Percentiles rank a stretch among this genome's conserved stretches.
phyloP scores from a whole-genome alignment of 1,140 invertebrate genomes.

The Asobara japonica region DNA sequence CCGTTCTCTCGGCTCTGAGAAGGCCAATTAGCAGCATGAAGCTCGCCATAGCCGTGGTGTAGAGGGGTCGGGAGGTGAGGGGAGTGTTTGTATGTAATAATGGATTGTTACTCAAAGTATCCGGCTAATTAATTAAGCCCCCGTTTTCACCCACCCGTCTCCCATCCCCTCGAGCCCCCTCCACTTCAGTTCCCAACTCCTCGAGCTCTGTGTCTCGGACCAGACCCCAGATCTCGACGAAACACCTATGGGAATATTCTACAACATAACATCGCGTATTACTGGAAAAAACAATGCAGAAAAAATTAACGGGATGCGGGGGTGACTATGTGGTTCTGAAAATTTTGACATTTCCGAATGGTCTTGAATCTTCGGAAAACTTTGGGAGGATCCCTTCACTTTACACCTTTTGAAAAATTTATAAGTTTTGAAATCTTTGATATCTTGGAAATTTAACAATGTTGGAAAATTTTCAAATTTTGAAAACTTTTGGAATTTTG shows the following conservation, averaged over 20 bases:
- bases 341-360: no score
- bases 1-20: slow-evolving; percentile 59
- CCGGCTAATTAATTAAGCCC: slow-evolving; percentile 68
- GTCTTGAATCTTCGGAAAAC: no score
- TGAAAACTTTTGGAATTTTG: not conserved
- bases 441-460: not conserved
- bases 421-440: not conserved
- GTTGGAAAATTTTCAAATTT: not conserved
- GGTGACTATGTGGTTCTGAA: no score
- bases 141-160: slow-evolving; percentile 34
- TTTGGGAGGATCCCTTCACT: no score
- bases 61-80: slow-evolving; percentile 40
- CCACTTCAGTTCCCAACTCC: slow-evolving; percentile 9
- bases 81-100: slow-evolving; percentile 67
- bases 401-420: slow-evolving; percentile 11
- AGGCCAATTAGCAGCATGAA: slow-evolving; percentile 68
- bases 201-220: no score
- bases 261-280: no score
- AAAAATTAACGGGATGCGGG: no score
- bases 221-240: no score
- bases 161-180: slow-evolving; percentile 39
- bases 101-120: slow-evolving; percentile 68
- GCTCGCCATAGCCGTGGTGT: slow-evolving; percentile 54
- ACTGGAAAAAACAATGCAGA: no score
- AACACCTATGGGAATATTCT: no score